Base-by-base conservation (phyloP, 2,888 invertebrate species). In the Polyommatus iphigenia region DNA sequence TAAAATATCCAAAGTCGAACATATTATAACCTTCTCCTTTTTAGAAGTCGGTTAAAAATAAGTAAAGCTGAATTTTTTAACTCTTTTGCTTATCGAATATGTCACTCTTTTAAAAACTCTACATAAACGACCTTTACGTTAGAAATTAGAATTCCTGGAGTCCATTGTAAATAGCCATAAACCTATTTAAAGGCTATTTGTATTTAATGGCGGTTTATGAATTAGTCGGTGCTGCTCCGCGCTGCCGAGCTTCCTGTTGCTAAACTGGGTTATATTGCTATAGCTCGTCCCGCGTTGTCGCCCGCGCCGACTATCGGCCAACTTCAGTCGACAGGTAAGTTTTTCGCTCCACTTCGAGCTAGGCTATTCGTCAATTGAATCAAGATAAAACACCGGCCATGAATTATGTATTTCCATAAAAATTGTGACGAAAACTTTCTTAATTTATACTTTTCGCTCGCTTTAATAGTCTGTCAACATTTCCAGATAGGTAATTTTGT, bases 261-360 rank as follows among this genome's bases (percentile, higher is more conserved):
- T 83, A 82, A 90, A 90, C 88, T 91, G 85, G 89, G 89, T 89
- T 90, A 88, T 86, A 86, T 85, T 84, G 86, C 87, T 87, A 90
- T 90, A 90, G 86, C 84, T 84, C 84, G 87, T 83, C 85, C 85
- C 85, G 84, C 82, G 87, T 87, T 90, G 82, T 83, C 83, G 89
- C 90, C 89, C 85, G 86, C 84, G 85, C 85, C 84, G 82, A 83
- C 81, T 79, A 85, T 87, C 85, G 81, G 86, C 86, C 86, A 87
- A 84, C 84, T 85, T 83, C 81, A 83, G 83, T 83, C 85, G 85
- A 84, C 84, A 85, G 82, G 81, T 81, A 82, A 80, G 79, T 81
- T 81, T 82, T 82, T 81, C 81, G 77, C 77, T 79, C 73, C 78
- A 81, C 76, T 80, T 82, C 80, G 71, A 79, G 78, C 36, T 62